Percentiles rank a stretch among this genome's conserved stretches.
Conservation (phyloP, 2,113 vertebrate species). For the Hydrolagus affinis region DNA sequence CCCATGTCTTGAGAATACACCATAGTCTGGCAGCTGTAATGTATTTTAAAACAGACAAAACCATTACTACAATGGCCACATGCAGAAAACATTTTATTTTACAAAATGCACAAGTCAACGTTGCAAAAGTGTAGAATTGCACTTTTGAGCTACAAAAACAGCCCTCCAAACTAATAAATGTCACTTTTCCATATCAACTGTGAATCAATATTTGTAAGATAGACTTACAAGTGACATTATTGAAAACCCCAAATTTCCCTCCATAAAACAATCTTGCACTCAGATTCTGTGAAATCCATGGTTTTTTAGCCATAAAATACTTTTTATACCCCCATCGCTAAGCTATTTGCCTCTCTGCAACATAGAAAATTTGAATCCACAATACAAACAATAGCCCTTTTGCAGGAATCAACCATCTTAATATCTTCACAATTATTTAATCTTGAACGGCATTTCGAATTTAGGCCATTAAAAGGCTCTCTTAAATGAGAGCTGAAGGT, state of each 20-base stretch:
- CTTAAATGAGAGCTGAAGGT: too few relatives aligned
- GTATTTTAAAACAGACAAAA: constrained; percentile 46
- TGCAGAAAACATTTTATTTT: neutral
- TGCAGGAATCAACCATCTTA: neutral
- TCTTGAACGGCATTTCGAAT: neutral
- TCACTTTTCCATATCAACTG: neutral
- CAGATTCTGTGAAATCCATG: too few relatives aligned
- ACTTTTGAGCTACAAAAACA: neutral
- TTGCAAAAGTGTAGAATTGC: neutral
- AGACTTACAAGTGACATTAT: neutral
- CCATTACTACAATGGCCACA: neutral
- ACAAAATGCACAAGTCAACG: neutral
- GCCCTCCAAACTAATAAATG: neutral
- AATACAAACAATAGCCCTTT: neutral
- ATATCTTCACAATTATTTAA: neutral
- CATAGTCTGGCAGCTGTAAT: constrained; percentile 48
- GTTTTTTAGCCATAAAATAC: too few relatives aligned
- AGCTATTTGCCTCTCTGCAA: too few relatives aligned
- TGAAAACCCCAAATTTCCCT: neutral
- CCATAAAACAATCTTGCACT: too few relatives aligned
- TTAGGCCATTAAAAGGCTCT: neutral
- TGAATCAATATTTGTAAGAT: neutral
- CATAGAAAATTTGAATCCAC: neutral
- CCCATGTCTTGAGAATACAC: constrained; percentile 64
- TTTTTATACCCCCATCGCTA: too few relatives aligned